Base-by-base conservation (phyloP, 2,113 vertebrate species). In the Chinchilla lanigera region DNA sequence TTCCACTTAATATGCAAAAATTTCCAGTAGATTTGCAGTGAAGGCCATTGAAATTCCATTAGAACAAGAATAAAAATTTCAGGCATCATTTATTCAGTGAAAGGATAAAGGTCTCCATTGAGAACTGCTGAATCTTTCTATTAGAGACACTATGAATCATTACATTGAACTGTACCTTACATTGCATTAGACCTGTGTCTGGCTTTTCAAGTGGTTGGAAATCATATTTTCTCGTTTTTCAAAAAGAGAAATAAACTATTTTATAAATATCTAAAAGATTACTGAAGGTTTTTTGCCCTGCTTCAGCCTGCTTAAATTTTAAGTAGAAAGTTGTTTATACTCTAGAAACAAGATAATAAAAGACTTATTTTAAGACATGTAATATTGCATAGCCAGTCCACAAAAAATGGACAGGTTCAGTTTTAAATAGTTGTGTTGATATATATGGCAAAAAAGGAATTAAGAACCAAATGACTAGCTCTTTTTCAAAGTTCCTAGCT, bases 61-160 rank as follows among this genome's bases (percentile, higher is more conserved):
- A 99, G 99, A 99, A 99, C 99, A 99, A 99, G 99, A 99, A 99
- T 99, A 99, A 99, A 99, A 99, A 99, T 99, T 99, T 99, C 99
- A 99, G 99, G 99, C 99, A 99, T 99, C 99, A 99, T 99, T 99
- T 99, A 99, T 99, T 99, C 99, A 99, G 99, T 99, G 99, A 99
- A 98, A 98, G 99, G 99, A 99, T 99, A 99, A 99, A 99, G 99
- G 99, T 99, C 99, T 99, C 93, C 95, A 99, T 98, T 98, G 99
- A 99, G 99, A 99, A 99, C 99, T 99, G 99, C 99, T 99, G 99
- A 99, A 99, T 99, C 99, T 99, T 99, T 99, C 99, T 99, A 98
- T 99, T 99, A 99, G 98, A 97, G 93, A 98, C 99, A 99, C 98
- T 98, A 98, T 99, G 99, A 99, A 99, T 99, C 99, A 99, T 99